Percentiles rank a stretch among this genome's conserved stretches.
phyloP scores from a whole-genome alignment of 1,140 invertebrate genomes.

The Scylla paramamosain region DNA sequence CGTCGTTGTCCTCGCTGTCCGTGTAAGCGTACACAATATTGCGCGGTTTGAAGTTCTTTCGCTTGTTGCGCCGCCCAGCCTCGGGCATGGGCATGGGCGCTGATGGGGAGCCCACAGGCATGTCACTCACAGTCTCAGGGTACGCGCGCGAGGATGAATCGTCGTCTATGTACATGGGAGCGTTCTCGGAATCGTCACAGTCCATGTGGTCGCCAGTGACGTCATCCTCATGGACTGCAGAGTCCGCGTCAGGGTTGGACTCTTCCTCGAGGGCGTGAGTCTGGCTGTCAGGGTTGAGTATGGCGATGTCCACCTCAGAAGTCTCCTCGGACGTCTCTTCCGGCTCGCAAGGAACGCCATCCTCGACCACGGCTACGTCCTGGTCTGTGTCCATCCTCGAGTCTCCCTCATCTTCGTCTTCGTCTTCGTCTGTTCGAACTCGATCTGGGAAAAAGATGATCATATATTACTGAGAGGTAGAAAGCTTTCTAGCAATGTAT shows the following conservation, averaged over 20 bases:
- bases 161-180: slow-evolving; percentile 71
- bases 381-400: slow-evolving; percentile 71
- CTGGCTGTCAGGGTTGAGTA: not conserved
- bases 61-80: slow-evolving; percentile 81
- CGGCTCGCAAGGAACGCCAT: slow-evolving; percentile 27
- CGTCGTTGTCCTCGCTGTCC: slow-evolving; percentile 80
- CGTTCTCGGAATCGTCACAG: slow-evolving; percentile 56
- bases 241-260: slow-evolving; percentile 55
- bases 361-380: slow-evolving; percentile 43
- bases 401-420: slow-evolving; percentile 67
- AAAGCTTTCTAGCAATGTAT: not conserved
- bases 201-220: slow-evolving; percentile 63
- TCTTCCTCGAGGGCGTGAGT: slow-evolving; percentile 54
- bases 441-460: slow-evolving; percentile 30
- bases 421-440: slow-evolving; percentile 63
- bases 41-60: slow-evolving; percentile 86
- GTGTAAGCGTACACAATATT: slow-evolving; percentile 82
- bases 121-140: slow-evolving; percentile 39
- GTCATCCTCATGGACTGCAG: slow-evolving; percentile 59
- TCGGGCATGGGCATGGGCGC: slow-evolving; percentile 52
- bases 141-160: slow-evolving; percentile 73
- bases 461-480: not conserved
- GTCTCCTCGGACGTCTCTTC: slow-evolving; percentile 57
- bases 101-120: slow-evolving; percentile 32
- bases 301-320: not conserved